These are phyloP conservation scores for Hylaeus anthracinus DNA, from an alignment of 1,140 invertebrate species.

Conservation along the genomic window DNA sequence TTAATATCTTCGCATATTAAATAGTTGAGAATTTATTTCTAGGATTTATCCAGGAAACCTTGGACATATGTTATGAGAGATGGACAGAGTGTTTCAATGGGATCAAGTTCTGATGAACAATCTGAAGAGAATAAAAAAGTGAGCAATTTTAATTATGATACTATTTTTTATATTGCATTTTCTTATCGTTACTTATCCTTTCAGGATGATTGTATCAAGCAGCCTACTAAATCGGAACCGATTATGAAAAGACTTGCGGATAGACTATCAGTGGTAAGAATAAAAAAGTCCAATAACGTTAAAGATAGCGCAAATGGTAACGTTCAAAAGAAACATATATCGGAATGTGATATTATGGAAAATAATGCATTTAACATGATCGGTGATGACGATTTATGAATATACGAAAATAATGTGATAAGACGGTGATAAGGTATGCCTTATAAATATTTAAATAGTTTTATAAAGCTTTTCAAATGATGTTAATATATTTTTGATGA, in stretches of 20 bases:
- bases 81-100: conserved; percentile 78
- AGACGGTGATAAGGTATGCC: conserved; percentile 10
- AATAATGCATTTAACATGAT: conserved; percentile 95
- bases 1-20: conserved; percentile 61
- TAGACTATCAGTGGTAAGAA: conserved; percentile 75
- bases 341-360: conserved; percentile 86
- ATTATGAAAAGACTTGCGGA: conserved; percentile 79
- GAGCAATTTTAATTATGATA: background rate
- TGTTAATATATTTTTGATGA: conserved; percentile 39
- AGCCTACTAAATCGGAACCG: conserved; percentile 72
- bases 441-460: conserved; percentile 22
- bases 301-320: conserved; percentile 80
- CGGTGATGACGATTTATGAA: conserved; percentile 93
- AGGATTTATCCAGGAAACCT: conserved; percentile 69
- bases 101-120: conserved; percentile 66
- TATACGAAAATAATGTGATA: background rate
- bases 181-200: background rate
- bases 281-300: conserved; percentile 74
- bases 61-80: conserved; percentile 83
- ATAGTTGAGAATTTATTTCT: conserved; percentile 69
- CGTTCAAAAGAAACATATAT: conserved; percentile 83
- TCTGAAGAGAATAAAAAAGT: conserved; percentile 63
- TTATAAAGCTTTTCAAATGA: conserved; percentile 13
- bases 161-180: conserved; percentile 7
- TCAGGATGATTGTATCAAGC: conserved; percentile 26